Percentiles rank a stretch among this genome's conserved stretches.
phyloP scores from a whole-genome alignment of 2,797 vertebrate species.

The Pseudochaenichthys georgianus region DNA sequence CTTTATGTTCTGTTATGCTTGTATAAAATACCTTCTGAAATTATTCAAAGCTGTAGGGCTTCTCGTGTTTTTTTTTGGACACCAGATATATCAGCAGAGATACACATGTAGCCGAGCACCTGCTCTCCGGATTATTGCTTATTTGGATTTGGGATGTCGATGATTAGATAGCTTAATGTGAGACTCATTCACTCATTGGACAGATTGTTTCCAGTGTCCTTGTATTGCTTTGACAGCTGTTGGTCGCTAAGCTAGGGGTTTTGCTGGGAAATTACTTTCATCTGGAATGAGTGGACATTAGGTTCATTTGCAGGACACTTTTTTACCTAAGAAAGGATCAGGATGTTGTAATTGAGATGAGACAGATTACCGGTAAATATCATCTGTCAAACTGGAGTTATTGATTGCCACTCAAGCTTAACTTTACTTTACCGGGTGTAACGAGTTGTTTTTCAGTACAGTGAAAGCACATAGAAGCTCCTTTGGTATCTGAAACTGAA shows the following conservation, averaged over 20 bases:
- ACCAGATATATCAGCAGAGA: conserved; percentile 16
- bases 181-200: conserved; percentile 40
- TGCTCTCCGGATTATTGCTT: conserved; percentile 59
- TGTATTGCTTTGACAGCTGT: conserved; percentile 72
- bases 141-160: conserved; percentile 54
- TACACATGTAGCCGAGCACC: conserved; percentile 37
- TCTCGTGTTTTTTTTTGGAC: background rate
- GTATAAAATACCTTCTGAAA: background rate
- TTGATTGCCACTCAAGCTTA: background rate
- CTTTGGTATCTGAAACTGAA: conserved; percentile 14
- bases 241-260: conserved; percentile 57
- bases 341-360: conserved; percentile 20
- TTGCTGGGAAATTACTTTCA: conserved; percentile 44
- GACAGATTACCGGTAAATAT: conserved; percentile 9
- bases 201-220: conserved; percentile 54
- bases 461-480: conserved; percentile 24
- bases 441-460: conserved; percentile 9
- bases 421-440: background rate
- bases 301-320: conserved; percentile 36
- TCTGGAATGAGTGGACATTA: conserved; percentile 37
- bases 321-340: conserved; percentile 18
- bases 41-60: background rate
- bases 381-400: conserved; percentile 12
- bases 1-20: background rate
- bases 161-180: conserved; percentile 47